Percentiles rank a stretch among this genome's conserved stretches.
phyloP scores from a whole-genome alignment of 2,113 vertebrate genomes.

The Lampris incognitus region DNA sequence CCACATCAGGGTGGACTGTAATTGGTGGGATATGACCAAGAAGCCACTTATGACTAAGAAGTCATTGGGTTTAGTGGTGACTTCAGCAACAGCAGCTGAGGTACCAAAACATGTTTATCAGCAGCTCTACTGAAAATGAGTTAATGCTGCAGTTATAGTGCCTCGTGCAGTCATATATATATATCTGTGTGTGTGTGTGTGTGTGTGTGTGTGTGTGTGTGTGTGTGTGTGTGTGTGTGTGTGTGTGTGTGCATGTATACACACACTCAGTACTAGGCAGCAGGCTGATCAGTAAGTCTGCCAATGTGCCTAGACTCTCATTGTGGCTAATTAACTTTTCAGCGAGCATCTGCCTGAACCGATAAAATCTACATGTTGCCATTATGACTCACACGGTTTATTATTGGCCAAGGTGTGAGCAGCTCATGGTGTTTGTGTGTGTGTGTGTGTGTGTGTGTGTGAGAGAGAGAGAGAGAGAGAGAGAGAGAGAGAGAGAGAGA shows the following conservation, averaged over 20 bases:
- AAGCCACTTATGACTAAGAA: background rate
- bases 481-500: too few relatives aligned
- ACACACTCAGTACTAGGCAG: background rate
- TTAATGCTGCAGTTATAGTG: too few relatives aligned
- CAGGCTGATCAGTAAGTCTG: background rate
- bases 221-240: slow-evolving; percentile 6
- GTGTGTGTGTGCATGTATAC: slow-evolving; percentile 6
- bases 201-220: slow-evolving; percentile 1
- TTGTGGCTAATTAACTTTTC: slow-evolving; percentile 46
- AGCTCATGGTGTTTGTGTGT: slow-evolving; percentile 8
- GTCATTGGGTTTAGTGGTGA: slow-evolving; percentile 1
- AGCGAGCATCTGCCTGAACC: slow-evolving; percentile 9
- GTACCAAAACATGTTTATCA: slow-evolving; percentile 9
- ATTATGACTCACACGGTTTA: slow-evolving; percentile 43
- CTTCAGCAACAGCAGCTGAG: slow-evolving; percentile 5
- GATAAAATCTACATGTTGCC: background rate
- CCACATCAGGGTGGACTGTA: background rate
- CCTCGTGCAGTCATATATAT: background rate
- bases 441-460: slow-evolving; percentile 6
- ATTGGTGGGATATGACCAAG: background rate
- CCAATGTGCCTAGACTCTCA: slow-evolving; percentile 23
- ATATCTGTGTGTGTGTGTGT: slow-evolving; percentile 11
- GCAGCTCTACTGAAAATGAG: too few relatives aligned
- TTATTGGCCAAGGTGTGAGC: slow-evolving; percentile 40
- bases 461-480: too few relatives aligned